Conservation (phyloP, 2,888 invertebrate species). For the Megalurothrips usitatus region DNA sequence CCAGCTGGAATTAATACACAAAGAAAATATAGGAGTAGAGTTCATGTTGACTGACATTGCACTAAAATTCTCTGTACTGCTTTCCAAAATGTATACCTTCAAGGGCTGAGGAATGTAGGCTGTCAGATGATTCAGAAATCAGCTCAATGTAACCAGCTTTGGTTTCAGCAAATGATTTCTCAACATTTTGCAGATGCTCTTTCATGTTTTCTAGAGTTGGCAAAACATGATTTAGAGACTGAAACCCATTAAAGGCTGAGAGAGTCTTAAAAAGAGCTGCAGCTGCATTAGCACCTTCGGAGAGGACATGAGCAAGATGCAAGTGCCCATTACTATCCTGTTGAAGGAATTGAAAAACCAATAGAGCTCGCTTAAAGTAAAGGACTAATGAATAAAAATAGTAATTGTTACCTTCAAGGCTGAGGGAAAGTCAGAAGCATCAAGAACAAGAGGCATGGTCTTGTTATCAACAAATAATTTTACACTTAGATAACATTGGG, state of each 20-base stretch:
- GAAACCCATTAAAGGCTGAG: neutral
- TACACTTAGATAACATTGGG: neutral
- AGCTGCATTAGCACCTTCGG: neutral
- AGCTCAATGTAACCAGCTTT: neutral
- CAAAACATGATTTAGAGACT: neutral
- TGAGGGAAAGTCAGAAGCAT: neutral
- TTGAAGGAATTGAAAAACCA: neutral
- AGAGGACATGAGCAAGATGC: neutral
- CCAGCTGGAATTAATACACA: neutral
- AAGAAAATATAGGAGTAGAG: neutral
- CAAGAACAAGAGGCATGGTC: conserved; percentile 9
- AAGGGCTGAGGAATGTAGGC: neutral
- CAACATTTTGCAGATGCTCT: neutral
- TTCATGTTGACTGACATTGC: neutral
- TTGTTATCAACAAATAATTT: neutral
- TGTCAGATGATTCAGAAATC: neutral
- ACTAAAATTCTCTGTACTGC: neutral
- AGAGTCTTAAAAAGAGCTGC: neutral
- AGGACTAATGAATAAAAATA: neutral
- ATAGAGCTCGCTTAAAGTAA: neutral
- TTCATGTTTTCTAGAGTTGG: neutral
- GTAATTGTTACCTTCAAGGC: neutral
- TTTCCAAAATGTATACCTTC: neutral
- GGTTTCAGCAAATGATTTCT: neutral
- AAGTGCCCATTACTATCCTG: neutral